phyloP scores from a whole-genome alignment of 2,888 invertebrate genomes.

The Acleris holmiana region DNA sequence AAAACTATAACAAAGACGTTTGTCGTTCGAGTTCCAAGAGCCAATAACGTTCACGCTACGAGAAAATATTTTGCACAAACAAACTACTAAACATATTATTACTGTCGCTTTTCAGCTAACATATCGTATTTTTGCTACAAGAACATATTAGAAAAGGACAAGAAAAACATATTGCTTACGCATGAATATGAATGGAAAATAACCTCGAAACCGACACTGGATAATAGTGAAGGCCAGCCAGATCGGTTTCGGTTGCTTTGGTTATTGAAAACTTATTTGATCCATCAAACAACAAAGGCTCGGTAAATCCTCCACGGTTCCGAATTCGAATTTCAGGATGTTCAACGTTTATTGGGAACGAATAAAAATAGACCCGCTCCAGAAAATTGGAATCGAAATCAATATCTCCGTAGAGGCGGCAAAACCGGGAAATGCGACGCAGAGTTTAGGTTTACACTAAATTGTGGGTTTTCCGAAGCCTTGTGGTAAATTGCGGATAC shows the following conservation, averaged over 20 bases:
- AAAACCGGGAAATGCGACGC: constrained; percentile 1
- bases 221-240: neutral
- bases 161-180: neutral
- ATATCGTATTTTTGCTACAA: too few relatives aligned
- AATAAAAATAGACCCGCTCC: constrained; percentile 23
- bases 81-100: too few relatives aligned
- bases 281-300: neutral
- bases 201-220: neutral
- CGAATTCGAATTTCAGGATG: constrained; percentile 15
- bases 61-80: too few relatives aligned
- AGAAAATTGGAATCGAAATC: constrained; percentile 32
- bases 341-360: constrained; percentile 23
- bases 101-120: too few relatives aligned
- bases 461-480: neutral
- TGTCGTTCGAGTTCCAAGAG: too few relatives aligned
- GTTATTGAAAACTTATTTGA: constrained; percentile 7
- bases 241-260: neutral
- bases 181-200: neutral
- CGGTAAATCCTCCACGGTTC: constrained; percentile 10
- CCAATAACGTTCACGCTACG: too few relatives aligned
- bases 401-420: constrained; percentile 8
- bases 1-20: too few relatives aligned
- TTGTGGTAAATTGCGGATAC: neutral
- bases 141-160: neutral
- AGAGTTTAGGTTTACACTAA: neutral